Evolutionary conservation across 2,888 invertebrate species (phyloP).

Genomic region (Xestia xanthographa): DNA sequence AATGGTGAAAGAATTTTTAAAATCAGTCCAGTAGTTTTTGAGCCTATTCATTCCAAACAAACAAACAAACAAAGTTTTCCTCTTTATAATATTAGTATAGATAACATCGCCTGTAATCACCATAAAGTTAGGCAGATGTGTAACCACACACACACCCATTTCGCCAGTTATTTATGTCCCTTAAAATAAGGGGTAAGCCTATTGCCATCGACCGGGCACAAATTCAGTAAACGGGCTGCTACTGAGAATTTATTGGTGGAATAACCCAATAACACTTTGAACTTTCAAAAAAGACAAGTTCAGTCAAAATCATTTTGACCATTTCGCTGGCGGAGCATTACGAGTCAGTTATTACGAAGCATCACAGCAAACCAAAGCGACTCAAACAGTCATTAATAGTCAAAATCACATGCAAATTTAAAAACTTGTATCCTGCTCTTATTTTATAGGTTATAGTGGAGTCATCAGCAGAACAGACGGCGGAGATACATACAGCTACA

Average conservation of each 20-base stretch:
- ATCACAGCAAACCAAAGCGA: not conserved
- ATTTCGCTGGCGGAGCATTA: not conserved
- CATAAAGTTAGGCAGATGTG: not conserved
- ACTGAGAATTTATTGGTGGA: not conserved
- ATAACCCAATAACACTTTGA: not conserved
- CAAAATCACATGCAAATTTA: not conserved
- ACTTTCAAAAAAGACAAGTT: not conserved
- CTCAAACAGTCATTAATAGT: not conserved
- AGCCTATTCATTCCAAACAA: no score
- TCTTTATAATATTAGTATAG: no score
- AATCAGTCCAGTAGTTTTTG: no score
- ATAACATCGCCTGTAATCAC: not conserved
- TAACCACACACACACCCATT: not conserved
- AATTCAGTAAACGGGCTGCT: not conserved
- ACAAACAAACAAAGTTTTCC: no score
- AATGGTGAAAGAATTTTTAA: no score
- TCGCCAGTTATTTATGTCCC: not conserved
- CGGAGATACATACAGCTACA: constrained; percentile 76
- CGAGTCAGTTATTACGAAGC: not conserved
- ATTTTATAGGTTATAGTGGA: constrained; percentile 81
- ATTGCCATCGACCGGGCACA: not conserved
- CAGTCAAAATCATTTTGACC: not conserved
- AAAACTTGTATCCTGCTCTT: not conserved
- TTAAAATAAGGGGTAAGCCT: not conserved
- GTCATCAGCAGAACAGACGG: constrained; percentile 77